These are phyloP conservation scores for Limenitis camilla DNA, from an alignment of 2,888 invertebrate species.

Conservation along the genomic window DNA sequence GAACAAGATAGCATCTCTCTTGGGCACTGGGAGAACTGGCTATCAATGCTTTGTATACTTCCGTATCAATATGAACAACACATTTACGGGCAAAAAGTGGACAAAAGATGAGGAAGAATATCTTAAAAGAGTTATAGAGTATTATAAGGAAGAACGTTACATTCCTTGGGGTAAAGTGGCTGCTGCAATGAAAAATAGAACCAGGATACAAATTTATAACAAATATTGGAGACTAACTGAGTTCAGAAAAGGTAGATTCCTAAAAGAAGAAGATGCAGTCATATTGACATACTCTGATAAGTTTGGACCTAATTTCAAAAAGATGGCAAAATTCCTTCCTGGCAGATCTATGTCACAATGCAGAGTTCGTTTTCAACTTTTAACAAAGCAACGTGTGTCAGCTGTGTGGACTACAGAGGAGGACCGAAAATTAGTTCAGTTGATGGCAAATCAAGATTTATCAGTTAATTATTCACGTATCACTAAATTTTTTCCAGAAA, in stretches of 20 bases:
- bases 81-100: slow-evolving; percentile 71
- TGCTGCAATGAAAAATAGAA: slow-evolving; percentile 76
- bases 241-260: slow-evolving; percentile 76
- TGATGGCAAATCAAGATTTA: slow-evolving; percentile 66
- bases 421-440: slow-evolving; percentile 73
- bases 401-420: slow-evolving; percentile 77
- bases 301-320: slow-evolving; percentile 77
- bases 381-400: slow-evolving; percentile 57
- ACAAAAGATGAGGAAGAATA: slow-evolving; percentile 79
- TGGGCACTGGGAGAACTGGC: slow-evolving; percentile 76
- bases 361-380: slow-evolving; percentile 73
- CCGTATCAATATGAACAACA: slow-evolving; percentile 62
- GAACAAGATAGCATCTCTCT: slow-evolving; percentile 75
- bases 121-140: slow-evolving; percentile 77
- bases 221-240: slow-evolving; percentile 60
- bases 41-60: slow-evolving; percentile 82
- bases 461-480: slow-evolving; percentile 55
- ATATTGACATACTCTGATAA: slow-evolving; percentile 76
- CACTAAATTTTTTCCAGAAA: slow-evolving; percentile 66
- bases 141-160: slow-evolving; percentile 76
- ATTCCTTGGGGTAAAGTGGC: slow-evolving; percentile 85
- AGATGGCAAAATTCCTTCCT: slow-evolving; percentile 74
- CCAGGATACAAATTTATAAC: slow-evolving; percentile 79
- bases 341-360: slow-evolving; percentile 77
- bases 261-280: slow-evolving; percentile 78